Conservation (phyloP, 2,113 vertebrate genomes). For the Pachypanchax playfairii region DNA sequence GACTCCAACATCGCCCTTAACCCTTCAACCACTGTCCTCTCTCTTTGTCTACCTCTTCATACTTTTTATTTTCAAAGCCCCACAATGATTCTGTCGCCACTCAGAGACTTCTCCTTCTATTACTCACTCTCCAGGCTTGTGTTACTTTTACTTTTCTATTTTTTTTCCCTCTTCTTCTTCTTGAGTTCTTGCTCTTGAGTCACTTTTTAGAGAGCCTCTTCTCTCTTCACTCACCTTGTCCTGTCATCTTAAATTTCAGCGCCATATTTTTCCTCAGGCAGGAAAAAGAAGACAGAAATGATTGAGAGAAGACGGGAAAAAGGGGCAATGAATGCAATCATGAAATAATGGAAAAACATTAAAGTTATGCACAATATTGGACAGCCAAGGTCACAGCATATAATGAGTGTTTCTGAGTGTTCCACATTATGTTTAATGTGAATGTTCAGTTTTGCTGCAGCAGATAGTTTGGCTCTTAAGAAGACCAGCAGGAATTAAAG, state of each 20-base stretch:
- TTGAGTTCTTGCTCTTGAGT: slow-evolving; percentile 46
- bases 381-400: background rate
- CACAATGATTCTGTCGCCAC: slow-evolving; percentile 16
- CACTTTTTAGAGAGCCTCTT: slow-evolving; percentile 34
- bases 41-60: slow-evolving; percentile 48
- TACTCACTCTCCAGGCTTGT: slow-evolving; percentile 28
- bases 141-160: slow-evolving; percentile 10
- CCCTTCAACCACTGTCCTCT: slow-evolving; percentile 59
- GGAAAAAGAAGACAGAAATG: no score
- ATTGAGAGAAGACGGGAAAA: slow-evolving; percentile 17
- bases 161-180: background rate
- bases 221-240: slow-evolving; percentile 44
- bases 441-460: background rate
- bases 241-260: slow-evolving; percentile 55
- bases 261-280: slow-evolving; percentile 40
- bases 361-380: slow-evolving; percentile 26
- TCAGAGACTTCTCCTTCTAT: slow-evolving; percentile 37
- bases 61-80: slow-evolving; percentile 54
- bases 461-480: background rate
- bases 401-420: background rate
- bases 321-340: slow-evolving; percentile 17
- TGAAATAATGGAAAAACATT: slow-evolving; percentile 29
- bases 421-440: background rate
- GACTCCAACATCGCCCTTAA: slow-evolving; percentile 69
- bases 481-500: background rate